Percentiles rank a stretch among this genome's conserved stretches.
Conservation (phyloP, 2,113 vertebrate genomes). For the Nannospalax galili region DNA sequence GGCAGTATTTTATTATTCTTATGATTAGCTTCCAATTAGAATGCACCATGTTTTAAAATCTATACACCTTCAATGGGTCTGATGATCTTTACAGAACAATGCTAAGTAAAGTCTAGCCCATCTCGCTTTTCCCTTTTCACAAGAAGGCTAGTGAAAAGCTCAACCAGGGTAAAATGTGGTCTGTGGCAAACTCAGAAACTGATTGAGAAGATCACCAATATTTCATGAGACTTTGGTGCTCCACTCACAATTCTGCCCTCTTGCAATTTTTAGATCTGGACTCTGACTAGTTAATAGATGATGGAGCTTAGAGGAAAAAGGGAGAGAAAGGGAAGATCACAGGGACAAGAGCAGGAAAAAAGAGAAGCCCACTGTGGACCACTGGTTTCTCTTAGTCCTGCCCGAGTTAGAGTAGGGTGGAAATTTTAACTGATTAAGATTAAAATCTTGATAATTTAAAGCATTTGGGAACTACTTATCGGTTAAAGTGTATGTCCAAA, state of each 20-base stretch:
- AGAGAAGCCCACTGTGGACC: fast-evolving
- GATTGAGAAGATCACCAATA: neutral
- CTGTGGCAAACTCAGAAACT: neutral
- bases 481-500: neutral
- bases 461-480: neutral
- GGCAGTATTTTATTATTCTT: neutral
- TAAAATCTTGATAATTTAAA: neutral
- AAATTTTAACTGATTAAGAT: slow-evolving; percentile 2
- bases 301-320: neutral
- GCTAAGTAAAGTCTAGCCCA: too few species aligned
- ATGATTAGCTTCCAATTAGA: neutral
- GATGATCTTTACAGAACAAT: neutral
- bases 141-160: neutral
- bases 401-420: neutral
- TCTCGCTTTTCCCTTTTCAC: neutral
- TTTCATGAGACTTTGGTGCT: neutral
- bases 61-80: too few species aligned
- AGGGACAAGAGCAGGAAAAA: neutral
- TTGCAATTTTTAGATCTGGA: neutral
- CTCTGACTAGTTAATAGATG: neutral
- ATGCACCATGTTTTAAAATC: neutral
- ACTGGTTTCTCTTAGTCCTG: neutral
- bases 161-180: neutral
- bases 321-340: neutral
- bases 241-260: neutral